Base-by-base conservation (phyloP, 2,888 invertebrate genomes). In the Agrenia bidenticulata region DNA sequence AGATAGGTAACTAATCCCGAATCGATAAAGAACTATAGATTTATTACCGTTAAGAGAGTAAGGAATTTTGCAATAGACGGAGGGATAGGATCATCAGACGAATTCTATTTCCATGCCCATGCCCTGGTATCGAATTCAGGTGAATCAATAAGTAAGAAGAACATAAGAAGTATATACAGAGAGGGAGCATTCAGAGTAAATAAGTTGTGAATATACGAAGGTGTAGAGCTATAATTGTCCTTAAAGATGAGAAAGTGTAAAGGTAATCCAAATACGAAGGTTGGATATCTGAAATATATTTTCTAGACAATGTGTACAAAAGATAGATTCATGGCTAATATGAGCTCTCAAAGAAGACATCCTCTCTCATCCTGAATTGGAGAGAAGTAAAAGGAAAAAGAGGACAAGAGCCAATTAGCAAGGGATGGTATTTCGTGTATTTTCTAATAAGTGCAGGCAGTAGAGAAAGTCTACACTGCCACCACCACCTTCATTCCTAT, bases 351-450 rank as follows among this genome's bases (percentile, higher is more conserved):
- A 19, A 9, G 13, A 13, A 51, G 21, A 51, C 51, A 19, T 24
- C 15, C 51, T 51, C 15, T 45, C 39, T 49, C 9, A 7, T 21
- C 4, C 13, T 51, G 24, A 23, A 51, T 5, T 15, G 24, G 21
- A 51, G 23, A 21, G 21, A 51, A 51, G 24, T 23, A 13, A 24
- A 55, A 15, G 37, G 21, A 57, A 37, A 57, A 13, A 24, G 27
- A 15, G 37, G 21, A 57, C 56, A 57, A 37, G 56, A 32, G 56
- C 56, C 56, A 57, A 57, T 57, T 57, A 57, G 56, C 56, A 57
- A 37, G 19, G 2, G 7, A 41, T 57, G 41, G 7, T 41, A 13
- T 51, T 17, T 45, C 15, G n/a, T 45, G 7, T 41, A 13, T 51
- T 17, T 45, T 45, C 4, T 45, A 45, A 45, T 45, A 45, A 45